A percentile compares a stretch with the other conserved stretches of the same genome.
Conservation (phyloP, 1,140 invertebrate species). For the Bombus consobrinus region DNA sequence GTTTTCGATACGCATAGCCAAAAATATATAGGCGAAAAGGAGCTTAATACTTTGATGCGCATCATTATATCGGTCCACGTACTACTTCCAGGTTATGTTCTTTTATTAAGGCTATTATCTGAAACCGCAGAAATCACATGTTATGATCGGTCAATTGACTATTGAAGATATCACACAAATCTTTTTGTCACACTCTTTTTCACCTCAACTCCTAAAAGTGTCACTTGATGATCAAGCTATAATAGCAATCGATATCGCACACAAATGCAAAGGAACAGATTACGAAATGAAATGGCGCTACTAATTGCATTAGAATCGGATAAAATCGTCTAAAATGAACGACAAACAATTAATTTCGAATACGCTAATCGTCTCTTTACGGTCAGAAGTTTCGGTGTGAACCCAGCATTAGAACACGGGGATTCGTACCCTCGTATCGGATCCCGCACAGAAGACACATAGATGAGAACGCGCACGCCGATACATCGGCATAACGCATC, state of each 20-base stretch:
- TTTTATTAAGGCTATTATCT: too few relatives aligned
- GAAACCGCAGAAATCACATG: too few relatives aligned
- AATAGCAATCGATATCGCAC: neutral
- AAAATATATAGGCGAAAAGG: neutral
- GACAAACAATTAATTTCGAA: neutral
- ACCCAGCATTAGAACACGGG: slow-evolving; percentile 5
- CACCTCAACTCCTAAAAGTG: neutral
- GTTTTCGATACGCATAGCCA: too few relatives aligned
- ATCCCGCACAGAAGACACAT: slow-evolving; percentile 17
- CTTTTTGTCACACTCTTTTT: neutral
- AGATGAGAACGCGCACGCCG: neutral
- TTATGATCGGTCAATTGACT: too few relatives aligned
- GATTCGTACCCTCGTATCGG: neutral
- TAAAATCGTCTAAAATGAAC: neutral
- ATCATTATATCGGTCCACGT: neutral
- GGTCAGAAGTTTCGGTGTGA: neutral
- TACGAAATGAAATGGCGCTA: neutral
- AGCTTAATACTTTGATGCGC: neutral
- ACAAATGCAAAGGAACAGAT: neutral
- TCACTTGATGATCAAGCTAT: neutral
- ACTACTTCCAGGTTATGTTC: neutral
- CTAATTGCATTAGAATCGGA: neutral
- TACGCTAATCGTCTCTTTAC: slow-evolving; percentile 30
- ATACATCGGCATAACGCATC: slow-evolving; percentile 53
- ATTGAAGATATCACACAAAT: neutral